A percentile compares a stretch with the other conserved stretches of the same genome.
Evolutionary conservation across 2,113 vertebrate species (phyloP).

Genomic region (Sorex araneus): DNA sequence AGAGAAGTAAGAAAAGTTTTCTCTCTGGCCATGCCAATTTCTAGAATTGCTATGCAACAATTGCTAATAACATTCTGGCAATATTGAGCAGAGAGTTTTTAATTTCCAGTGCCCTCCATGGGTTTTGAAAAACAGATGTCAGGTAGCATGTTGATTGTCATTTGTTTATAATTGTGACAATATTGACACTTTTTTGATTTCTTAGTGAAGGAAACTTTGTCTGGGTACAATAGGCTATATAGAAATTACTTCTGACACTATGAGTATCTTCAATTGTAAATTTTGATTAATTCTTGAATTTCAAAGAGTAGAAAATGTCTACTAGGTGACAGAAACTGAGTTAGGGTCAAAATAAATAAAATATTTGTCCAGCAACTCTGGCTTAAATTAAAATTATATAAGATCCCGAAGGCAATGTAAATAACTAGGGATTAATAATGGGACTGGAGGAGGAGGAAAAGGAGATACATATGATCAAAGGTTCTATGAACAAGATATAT

Average conservation of each 20-base stretch:
- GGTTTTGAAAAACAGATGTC: conserved; percentile 51
- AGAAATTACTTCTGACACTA: neutral
- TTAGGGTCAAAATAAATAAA: neutral
- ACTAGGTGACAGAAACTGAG: neutral
- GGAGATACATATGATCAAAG: neutral
- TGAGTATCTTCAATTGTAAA: neutral
- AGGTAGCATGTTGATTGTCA: conserved; percentile 19
- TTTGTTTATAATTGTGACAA: conserved; percentile 17
- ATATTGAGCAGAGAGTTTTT: neutral
- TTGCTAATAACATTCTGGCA: neutral
- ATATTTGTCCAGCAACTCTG: neutral
- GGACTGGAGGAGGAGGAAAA: neutral
- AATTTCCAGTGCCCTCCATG: neutral
- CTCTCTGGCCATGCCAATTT: neutral
- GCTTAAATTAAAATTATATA: neutral
- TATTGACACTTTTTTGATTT: conserved; percentile 33
- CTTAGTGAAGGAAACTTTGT: neutral
- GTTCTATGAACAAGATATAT: neutral
- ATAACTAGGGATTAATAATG: neutral
- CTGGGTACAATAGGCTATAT: neutral
- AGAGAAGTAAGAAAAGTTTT: conserved; percentile 19
- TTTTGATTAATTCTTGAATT: neutral
- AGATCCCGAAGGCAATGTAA: neutral
- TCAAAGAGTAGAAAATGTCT: neutral
- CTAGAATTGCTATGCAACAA: neutral